Base-by-base conservation (phyloP, 1,140 invertebrate species). In the Contarinia nasturtii region DNA sequence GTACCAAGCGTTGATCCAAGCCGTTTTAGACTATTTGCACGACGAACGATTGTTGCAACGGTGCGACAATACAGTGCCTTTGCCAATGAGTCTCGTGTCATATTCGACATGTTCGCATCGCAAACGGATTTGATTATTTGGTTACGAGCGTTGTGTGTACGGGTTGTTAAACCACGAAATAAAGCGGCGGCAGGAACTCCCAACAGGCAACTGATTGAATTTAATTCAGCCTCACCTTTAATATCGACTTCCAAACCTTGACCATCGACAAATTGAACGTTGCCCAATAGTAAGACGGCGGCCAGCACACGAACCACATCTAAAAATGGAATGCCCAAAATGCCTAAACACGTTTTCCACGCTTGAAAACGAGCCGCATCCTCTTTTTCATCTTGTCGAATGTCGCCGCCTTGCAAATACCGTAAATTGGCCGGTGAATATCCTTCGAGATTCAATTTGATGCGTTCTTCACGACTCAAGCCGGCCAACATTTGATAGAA, bases 401-500 rank as follows among this genome's bases (percentile, higher is more conserved):
- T 77, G 58, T 85, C 82, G 3, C 80, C 82, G 43, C 76, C 68
- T 57, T 83, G 80, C 17, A 92, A 60, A 58, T 91, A 92, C 54
- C 76, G 70, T 37, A 93, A 64, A 56, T 87, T 88, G 41, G 78
- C 73, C 1, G 86, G 68, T 36, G 79, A 77, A 58, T 86, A 88
- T 4, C 85, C 84, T 55, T 90, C 84, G 33, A 92, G 65, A 57
- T 87, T 82, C 2, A 93, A 68, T 66, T 84, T 86, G 1, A 76
- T 74, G 65, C 88, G 74, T 66, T 94, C 91, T 53, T 94, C 89
- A 42, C 76, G 64, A 12, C 79, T 80, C 1, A 96, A 72, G 3
- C 90, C 90, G 14, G 88, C 88, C 20, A 96, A 68, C 82, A 96
- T 84, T 68, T 96, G 90, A 68, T 96, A 96, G 69, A 96, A 96